A percentile compares a stretch with the other conserved stretches of the same genome.
These are phyloP conservation scores for Heliconius hewitsoni DNA, from an alignment of 1,140 invertebrate genomes.

Conservation along the genomic window DNA sequence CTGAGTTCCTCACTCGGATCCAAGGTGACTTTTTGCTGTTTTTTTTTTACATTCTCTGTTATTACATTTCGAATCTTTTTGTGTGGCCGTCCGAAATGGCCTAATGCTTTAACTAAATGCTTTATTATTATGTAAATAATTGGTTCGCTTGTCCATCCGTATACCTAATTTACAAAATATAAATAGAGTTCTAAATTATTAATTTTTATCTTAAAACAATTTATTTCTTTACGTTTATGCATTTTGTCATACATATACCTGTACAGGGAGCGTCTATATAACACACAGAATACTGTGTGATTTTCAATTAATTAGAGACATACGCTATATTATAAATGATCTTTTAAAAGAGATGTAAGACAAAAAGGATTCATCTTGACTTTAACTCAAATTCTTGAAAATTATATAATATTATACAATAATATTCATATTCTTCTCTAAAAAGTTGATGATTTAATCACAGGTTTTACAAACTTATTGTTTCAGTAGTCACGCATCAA, in stretches of 20 bases:
- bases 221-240: neutral
- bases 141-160: neutral
- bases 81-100: conserved; percentile 50
- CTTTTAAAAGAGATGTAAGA: neutral
- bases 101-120: conserved; percentile 16
- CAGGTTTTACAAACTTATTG: neutral
- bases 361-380: no score
- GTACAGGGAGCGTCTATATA: no score
- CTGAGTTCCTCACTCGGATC: conserved; percentile 67
- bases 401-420: no score
- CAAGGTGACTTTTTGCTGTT: conserved; percentile 77
- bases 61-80: conserved; percentile 67
- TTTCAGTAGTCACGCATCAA: neutral
- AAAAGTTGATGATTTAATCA: neutral
- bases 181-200: neutral
- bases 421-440: no score
- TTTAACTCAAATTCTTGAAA: no score
- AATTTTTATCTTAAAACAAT: neutral
- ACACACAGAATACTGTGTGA: no score
- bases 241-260: no score
- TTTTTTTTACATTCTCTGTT: conserved; percentile 62
- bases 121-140: neutral
- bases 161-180: neutral
- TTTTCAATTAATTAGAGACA: no score
- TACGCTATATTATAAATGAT: neutral